Evolutionary conservation across 2,113 vertebrate genomes (phyloP).

Genomic region (Micronycteris hirsuta): DNA sequence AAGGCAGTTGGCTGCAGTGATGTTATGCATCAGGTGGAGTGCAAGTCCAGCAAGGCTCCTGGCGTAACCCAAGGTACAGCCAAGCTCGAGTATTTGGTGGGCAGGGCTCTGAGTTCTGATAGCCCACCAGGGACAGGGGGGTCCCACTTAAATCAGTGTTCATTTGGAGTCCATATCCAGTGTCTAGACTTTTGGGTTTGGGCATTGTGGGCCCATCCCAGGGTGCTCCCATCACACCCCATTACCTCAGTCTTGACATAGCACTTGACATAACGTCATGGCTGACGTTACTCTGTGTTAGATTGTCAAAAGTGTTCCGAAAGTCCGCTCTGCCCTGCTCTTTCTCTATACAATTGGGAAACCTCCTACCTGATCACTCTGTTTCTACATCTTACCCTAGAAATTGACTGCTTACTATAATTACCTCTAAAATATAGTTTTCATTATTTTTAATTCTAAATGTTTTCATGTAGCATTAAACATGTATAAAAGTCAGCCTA

Average conservation of each 20-base stretch:
- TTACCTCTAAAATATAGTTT: background rate
- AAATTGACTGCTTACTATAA: background rate
- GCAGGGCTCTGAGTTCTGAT: background rate
- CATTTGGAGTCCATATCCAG: background rate
- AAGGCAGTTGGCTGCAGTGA: background rate
- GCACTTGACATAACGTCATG: background rate
- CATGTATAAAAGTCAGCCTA: background rate
- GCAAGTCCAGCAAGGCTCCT: background rate
- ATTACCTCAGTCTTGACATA: background rate
- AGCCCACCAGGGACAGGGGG: background rate
- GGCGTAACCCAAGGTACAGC: background rate
- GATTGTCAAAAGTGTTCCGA: background rate
- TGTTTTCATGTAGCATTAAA: background rate
- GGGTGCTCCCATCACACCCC: background rate
- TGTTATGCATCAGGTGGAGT: background rate
- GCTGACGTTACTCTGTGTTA: background rate
- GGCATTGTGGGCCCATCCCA: background rate
- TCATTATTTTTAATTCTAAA: background rate
- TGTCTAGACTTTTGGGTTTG: background rate
- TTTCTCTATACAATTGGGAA: background rate
- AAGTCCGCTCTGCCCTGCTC: background rate
- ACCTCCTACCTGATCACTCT: background rate
- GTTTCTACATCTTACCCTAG: background rate
- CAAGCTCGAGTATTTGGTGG: background rate
- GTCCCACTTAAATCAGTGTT: background rate